Base-by-base conservation (phyloP, 2,888 invertebrate genomes). In the Platypus cylindrus region DNA sequence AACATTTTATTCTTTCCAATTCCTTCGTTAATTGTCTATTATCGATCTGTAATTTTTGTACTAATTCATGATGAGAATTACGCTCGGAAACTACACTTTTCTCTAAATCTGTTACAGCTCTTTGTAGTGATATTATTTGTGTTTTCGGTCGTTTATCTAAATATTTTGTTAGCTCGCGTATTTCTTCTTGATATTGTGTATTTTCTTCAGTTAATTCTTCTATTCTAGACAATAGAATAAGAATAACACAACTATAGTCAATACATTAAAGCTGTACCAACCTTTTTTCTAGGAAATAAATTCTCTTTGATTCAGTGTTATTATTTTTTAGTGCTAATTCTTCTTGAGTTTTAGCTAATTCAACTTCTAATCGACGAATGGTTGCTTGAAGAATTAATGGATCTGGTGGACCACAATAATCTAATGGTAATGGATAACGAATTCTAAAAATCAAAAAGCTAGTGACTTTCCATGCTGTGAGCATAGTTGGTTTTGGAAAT, bases 361-460 rank as follows among this genome's bases (percentile, higher is more conserved):
- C 68, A 5, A 56, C 46, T 47, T 66, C 65, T 22, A 70, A 49
- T 48, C 59, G 58, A 33, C 59, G 53, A 30, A 70, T 67, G 2
- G 64, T 68, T 2, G 59, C 56, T 56, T 68, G 68, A 26, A 70
- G 53, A 39, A 67, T 52, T 29, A 53, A 40, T 11, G 68, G 64
- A 54, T 68, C 66, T 11, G 70, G 70, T 17, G 63, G 62, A 15
- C 68, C 69, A 44, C 64, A 65, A 47, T 69, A 69, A 45, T 68
- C 67, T 47, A 70, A 44, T 5, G 68, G 66, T 37, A 70, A 51
- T 13, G 68, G 69, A 52, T 70, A 70, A 49, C 67, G 63, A n/a
- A 39, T 39, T 23, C 39, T 39, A 20, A 22, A 32, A 22, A 28
- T 5, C 17, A 15, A 9, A 11, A 26, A n/a, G n/a, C n/a, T n/a